Percentiles rank a stretch among this genome's conserved stretches.
Conservation (phyloP, 1,140 invertebrate species). For the Sipha flava region DNA sequence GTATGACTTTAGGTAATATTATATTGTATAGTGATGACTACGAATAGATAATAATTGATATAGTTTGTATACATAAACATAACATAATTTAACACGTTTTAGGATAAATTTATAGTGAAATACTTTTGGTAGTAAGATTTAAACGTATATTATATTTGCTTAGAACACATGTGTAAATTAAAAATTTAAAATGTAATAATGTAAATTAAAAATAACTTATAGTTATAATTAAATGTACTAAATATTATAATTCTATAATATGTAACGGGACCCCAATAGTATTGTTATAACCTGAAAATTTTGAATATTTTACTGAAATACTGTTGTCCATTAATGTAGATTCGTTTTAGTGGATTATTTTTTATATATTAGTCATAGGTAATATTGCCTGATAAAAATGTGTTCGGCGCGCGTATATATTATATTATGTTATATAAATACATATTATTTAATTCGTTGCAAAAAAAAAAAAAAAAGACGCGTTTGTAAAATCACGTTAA, state of each 20-base stretch:
- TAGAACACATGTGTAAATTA: not conserved
- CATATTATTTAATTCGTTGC: not conserved
- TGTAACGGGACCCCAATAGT: not conserved
- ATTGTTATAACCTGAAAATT: not conserved
- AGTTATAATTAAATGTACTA: not conserved
- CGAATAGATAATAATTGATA: not conserved
- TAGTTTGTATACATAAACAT: not conserved
- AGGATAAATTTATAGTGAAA: not conserved
- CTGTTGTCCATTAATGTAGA: not conserved
- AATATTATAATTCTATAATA: not conserved
- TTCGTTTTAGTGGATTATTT: not conserved
- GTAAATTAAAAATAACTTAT: too few species aligned
- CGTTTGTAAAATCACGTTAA: not conserved
- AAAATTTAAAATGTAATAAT: not conserved
- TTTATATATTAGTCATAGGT: not conserved
- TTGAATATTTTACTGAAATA: not conserved
- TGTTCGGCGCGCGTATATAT: not conserved
- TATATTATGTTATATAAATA: not conserved
- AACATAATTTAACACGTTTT: not conserved
- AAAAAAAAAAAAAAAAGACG: not conserved
- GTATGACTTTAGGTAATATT: not conserved
- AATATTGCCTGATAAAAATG: not conserved
- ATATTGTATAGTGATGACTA: not conserved
- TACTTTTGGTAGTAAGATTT: not conserved
- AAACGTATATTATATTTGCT: not conserved